Conservation (phyloP, 1,140 invertebrate species). For the Drosophila saltans region DNA sequence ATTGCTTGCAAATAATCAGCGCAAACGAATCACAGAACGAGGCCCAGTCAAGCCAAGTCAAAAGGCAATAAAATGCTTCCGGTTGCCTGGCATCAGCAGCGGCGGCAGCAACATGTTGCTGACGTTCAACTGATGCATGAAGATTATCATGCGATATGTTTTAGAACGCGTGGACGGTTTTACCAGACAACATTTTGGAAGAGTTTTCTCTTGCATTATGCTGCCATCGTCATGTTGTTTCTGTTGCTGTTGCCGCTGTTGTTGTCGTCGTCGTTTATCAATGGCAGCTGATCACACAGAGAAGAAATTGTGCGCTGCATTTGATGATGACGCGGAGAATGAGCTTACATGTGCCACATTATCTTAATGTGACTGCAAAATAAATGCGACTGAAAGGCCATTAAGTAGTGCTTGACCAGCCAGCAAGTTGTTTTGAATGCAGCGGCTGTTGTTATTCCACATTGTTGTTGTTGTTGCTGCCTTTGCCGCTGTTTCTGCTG, state of each 20-base stretch:
- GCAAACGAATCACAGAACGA: slow-evolving; percentile 68
- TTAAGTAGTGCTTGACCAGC: slow-evolving; percentile 28
- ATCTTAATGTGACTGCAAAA: slow-evolving; percentile 80
- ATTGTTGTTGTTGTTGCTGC: neutral
- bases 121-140: slow-evolving; percentile 77
- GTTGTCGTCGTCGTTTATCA: slow-evolving; percentile 71
- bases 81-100: slow-evolving; percentile 45
- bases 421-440: slow-evolving; percentile 9
- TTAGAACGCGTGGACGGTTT: slow-evolving; percentile 61
- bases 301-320: slow-evolving; percentile 56
- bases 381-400: slow-evolving; percentile 59
- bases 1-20: slow-evolving; percentile 68
- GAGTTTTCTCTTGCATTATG: slow-evolving; percentile 28
- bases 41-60: slow-evolving; percentile 32
- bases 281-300: slow-evolving; percentile 56
- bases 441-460: neutral
- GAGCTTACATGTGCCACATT: slow-evolving; percentile 72
- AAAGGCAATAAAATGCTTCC: slow-evolving; percentile 79
- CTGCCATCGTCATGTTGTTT: slow-evolving; percentile 36
- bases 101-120: slow-evolving; percentile 49
- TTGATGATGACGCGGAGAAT: slow-evolving; percentile 65
- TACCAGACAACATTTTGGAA: slow-evolving; percentile 33
- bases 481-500: neutral
- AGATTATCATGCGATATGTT: slow-evolving; percentile 81
- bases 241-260: slow-evolving; percentile 32